Evolutionary conservation across 2,113 vertebrate genomes (phyloP), one percentile per base, ranked within the genome.

Genomic region (Eurypyga helias): DNA sequence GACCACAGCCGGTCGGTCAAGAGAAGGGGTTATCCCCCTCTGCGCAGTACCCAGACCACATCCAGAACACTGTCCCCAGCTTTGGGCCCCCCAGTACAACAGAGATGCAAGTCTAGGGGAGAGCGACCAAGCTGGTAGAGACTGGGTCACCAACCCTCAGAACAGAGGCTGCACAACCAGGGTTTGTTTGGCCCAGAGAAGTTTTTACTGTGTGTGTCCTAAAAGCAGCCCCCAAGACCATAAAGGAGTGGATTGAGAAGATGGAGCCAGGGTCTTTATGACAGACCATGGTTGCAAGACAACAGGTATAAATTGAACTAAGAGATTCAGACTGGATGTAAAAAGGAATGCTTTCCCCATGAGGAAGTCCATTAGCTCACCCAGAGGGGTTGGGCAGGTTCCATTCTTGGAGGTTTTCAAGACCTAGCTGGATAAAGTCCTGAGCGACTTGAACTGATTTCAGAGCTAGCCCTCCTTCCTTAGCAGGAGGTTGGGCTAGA

Each of bases 1-100:
- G 1, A 15, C 2, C 55, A 82, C 3, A 3, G 29, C 7, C 23
- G 9, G 6, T 8, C 2, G 5, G n/a, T 17, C 10, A 36, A 76
- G 33, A 14, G 9, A 72, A 69, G 8, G 18, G 14, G 18, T 49
- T 77, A 36, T 21, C 3, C 49, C 18, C 17, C 17, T 60, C 21
- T 72, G 3, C 2, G 6, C 28, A 46, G 15, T 12, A 29, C 25
- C 67, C 10, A 9, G 7, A 33, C 3, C 17, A 34, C 17, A 41
- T 33, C 49, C 26, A 72, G 34, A 48, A 55, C 7, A 28, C 52
- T 75, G 33, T 2, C 3, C 12, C 11, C 41, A 76, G 13, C 11
- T 64, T 69, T 41, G 31, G 51, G 20, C 3, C 4, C 25, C 3
- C 5, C 21, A 46, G 1, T 11, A 43, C 23, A 67, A 41, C 4